Percentiles rank a stretch among this genome's conserved stretches.
Evolutionary conservation across 2,113 vertebrate genomes (phyloP).

Genomic region (Pedionomus torquatus): DNA sequence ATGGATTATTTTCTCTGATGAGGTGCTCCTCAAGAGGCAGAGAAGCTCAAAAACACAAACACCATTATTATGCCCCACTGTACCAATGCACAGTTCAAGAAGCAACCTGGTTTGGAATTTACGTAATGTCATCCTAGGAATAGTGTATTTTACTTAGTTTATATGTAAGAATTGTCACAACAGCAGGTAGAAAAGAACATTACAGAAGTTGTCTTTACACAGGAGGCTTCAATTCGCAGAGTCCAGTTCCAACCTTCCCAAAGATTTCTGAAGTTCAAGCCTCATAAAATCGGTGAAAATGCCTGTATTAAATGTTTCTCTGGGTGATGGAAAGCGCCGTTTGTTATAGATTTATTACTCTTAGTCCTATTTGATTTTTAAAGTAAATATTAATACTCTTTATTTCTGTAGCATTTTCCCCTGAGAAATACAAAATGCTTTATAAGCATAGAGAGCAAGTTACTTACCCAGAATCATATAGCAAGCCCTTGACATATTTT

Average conservation of each 20-base stretch:
- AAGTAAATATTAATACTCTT: neutral
- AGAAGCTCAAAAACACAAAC: neutral
- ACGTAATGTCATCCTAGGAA: neutral
- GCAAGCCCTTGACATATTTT: neutral
- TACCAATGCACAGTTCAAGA: neutral
- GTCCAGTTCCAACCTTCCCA: neutral
- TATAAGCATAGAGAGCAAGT: neutral
- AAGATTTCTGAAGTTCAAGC: constrained; percentile 14
- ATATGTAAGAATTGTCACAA: neutral
- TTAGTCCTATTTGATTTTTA: constrained; percentile 3
- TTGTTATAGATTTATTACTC: neutral
- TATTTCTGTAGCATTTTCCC: neutral
- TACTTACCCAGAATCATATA: neutral
- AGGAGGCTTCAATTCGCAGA: neutral
- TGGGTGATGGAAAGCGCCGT: neutral
- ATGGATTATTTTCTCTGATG: neutral
- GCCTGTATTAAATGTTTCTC: neutral
- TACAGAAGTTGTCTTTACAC: neutral
- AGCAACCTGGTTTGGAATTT: neutral
- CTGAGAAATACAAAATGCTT: neutral
- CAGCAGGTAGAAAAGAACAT: neutral
- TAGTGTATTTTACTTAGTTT: neutral
- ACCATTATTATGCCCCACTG: fast-evolving
- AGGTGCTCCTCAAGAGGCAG: neutral
- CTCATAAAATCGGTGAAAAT: neutral